Conservation (phyloP, 2,113 vertebrate species). For the Channa maculata region DNA sequence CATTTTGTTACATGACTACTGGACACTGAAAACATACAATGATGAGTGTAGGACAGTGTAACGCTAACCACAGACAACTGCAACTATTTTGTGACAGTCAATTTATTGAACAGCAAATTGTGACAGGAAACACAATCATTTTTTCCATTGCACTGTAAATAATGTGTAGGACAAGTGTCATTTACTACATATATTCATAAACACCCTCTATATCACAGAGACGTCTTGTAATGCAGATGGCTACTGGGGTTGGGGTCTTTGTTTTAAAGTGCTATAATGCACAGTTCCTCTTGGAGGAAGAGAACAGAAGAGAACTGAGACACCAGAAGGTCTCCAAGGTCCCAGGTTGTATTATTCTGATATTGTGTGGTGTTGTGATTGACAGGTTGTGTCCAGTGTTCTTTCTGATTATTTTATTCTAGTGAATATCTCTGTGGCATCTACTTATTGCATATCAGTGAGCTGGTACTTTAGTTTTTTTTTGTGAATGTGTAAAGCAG, state of each 20-base stretch:
- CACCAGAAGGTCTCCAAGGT: constrained; percentile 55
- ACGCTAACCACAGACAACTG: constrained; percentile 27
- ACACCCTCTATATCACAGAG: constrained; percentile 54
- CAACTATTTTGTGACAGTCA: constrained; percentile 57
- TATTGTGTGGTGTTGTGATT: constrained; percentile 41
- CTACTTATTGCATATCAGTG: constrained; percentile 83
- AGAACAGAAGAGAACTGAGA: constrained; percentile 61
- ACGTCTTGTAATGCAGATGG: constrained; percentile 35
- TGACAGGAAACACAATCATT: constrained; percentile 76
- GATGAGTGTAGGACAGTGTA: neutral
- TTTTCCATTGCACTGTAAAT: constrained; percentile 72
- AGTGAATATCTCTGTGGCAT: constrained; percentile 49
- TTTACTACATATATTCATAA: constrained; percentile 64
- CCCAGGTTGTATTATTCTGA: constrained; percentile 62
- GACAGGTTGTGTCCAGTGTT: constrained; percentile 28
- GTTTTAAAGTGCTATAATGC: constrained; percentile 79
- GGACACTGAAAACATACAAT: constrained; percentile 37
- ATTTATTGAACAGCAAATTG: constrained; percentile 83
- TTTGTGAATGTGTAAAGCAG: constrained; percentile 69
- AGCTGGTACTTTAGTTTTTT: constrained; percentile 73
- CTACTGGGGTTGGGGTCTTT: constrained; percentile 43
- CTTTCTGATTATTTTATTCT: constrained; percentile 5
- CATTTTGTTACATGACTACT: constrained; percentile 17
- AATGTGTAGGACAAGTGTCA: constrained; percentile 60
- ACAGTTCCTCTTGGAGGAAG: constrained; percentile 82